These are phyloP conservation scores for Catostylus mosaicus DNA, from an alignment of 30 jellyfish, hydroid and myxozoan species.

Conservation along the genomic window DNA sequence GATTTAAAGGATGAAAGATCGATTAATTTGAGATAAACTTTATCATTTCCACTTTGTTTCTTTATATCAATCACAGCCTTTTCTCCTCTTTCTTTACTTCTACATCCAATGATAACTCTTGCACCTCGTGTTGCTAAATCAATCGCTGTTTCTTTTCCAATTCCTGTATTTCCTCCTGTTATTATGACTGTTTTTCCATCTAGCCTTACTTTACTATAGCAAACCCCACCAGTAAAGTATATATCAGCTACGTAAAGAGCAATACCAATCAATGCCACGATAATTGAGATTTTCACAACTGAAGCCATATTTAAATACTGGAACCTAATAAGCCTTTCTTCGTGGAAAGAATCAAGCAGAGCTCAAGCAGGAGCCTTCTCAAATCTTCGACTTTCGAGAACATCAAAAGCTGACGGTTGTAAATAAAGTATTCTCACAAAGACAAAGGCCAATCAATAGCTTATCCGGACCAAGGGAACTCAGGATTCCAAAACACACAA, in stretches of 20 bases:
- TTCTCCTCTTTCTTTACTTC: conserved; percentile 78
- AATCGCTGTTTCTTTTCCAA: conserved; percentile 92
- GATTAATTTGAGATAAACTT: conserved; percentile 56
- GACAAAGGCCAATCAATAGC: too few species aligned
- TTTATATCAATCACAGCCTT: conserved; percentile 76
- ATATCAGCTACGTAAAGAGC: conserved; percentile 32
- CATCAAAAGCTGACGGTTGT: too few species aligned
- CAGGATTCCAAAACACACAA: too few species aligned
- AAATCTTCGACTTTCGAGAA: too few species aligned
- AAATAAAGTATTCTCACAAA: too few species aligned
- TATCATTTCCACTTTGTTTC: conserved; percentile 58
- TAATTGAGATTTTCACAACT: background rate
- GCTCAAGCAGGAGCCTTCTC: too few species aligned
- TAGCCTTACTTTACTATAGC: conserved; percentile 77
- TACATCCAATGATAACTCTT: conserved; percentile 87
- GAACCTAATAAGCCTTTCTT: too few species aligned
- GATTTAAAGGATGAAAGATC: conserved; percentile 90
- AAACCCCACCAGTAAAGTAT: conserved; percentile 72
- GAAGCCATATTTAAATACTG: too few species aligned
- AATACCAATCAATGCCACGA: conserved; percentile 16
- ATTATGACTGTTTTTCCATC: conserved; percentile 90
- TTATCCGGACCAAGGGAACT: too few species aligned
- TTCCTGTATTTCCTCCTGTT: conserved; percentile 97
- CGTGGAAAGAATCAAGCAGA: too few species aligned
- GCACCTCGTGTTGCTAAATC: conserved; percentile 98